phyloP scores from a whole-genome alignment of 1,140 invertebrate species.

The Pissodes strobi region DNA sequence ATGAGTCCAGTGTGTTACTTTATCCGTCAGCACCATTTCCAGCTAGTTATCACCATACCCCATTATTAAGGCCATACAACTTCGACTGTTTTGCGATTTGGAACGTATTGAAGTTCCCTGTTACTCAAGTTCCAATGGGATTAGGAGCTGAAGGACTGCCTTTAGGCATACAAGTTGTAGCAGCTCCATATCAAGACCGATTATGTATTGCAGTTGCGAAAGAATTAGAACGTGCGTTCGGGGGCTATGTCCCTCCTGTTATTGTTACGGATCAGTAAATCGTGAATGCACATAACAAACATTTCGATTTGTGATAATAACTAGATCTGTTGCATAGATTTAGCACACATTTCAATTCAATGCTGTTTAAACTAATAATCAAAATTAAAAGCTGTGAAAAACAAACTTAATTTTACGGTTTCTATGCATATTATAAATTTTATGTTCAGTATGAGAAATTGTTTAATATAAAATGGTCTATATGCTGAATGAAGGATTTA shows the following conservation, averaged over 20 bases:
- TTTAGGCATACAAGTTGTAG: conserved; percentile 80
- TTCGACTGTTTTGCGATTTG: conserved; percentile 89
- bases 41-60: conserved; percentile 85
- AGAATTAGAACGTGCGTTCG: conserved; percentile 80
- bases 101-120: conserved; percentile 83
- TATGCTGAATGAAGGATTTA: no score
- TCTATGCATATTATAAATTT: no score
- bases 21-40: conserved; percentile 81
- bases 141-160: conserved; percentile 75
- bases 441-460: no score
- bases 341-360: no score
- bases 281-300: no score
- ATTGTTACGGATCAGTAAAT: not conserved
- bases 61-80: conserved; percentile 81
- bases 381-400: no score
- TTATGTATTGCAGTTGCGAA: conserved; percentile 81
- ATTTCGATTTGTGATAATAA: no score
- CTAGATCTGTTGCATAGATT: no score
- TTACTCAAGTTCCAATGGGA: conserved; percentile 81
- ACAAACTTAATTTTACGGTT: no score
- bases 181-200: conserved; percentile 76
- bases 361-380: no score
- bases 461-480: no score
- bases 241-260: conserved; percentile 76
- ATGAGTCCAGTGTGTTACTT: conserved; percentile 80